phyloP scores from a whole-genome alignment of 2,888 invertebrate genomes.

The Catocala sponsa region DNA sequence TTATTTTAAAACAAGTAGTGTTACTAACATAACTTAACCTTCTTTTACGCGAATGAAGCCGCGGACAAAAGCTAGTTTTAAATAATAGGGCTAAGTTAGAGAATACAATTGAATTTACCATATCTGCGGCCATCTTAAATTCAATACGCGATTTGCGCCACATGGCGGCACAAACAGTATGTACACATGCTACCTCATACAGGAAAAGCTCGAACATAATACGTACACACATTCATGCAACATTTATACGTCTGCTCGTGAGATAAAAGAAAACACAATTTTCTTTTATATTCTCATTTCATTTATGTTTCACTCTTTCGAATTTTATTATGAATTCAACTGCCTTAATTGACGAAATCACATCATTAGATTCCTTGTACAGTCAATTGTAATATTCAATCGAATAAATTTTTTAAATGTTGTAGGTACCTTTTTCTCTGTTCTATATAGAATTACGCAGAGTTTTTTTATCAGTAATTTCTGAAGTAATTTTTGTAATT shows the following conservation, averaged over 20 bases:
- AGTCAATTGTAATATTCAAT: not conserved
- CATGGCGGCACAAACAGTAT: not conserved
- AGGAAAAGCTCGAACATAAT: constrained; percentile 9
- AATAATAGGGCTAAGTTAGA: too few relatives aligned
- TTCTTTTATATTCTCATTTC: constrained; percentile 17
- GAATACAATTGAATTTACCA: too few relatives aligned
- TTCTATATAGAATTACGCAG: too few relatives aligned
- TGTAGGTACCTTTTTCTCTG: too few relatives aligned
- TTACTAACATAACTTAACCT: too few relatives aligned
- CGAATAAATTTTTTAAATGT: not conserved
- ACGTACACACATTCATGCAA: constrained; percentile 16
- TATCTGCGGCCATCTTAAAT: too few relatives aligned
- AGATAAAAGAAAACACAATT: constrained; percentile 27
- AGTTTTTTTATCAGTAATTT: too few relatives aligned
- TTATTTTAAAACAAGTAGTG: too few relatives aligned
- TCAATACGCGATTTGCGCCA: too few relatives aligned
- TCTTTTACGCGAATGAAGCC: too few relatives aligned
- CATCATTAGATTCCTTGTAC: not conserved
- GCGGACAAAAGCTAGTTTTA: too few relatives aligned
- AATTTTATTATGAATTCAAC: constrained; percentile 19
- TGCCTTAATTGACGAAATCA: constrained; percentile 18
- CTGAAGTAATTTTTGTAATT: too few relatives aligned
- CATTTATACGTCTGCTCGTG: constrained; percentile 13
- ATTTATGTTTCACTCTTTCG: constrained; percentile 7
- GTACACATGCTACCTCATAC: not conserved